Base-by-base conservation (phyloP, 2,888 invertebrate species). In the Beris morrisii region DNA sequence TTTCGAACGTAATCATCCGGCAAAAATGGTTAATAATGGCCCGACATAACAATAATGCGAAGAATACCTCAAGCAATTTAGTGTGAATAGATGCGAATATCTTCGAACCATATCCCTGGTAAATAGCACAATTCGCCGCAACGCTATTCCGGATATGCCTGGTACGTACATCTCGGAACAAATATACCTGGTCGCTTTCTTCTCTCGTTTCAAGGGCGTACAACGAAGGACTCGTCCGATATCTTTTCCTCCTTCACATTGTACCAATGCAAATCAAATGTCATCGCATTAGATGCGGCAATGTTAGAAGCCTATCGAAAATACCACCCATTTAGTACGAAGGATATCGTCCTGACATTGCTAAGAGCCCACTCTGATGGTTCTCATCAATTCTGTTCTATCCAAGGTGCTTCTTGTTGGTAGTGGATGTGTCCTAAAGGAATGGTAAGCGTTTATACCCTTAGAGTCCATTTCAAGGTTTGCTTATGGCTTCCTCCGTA, bases 1-100 rank as follows among this genome's bases (percentile, higher is more conserved):
- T 61, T 61, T 52, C 32, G 50, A 50, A 46, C 53, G 50, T 57
- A 67, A 67, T 67, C 64, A 58, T 58, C 57, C 54, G 58, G 58
- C 64, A 64, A 58, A 67, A 67, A 64, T 64, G 64, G 67, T 58
- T 64, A 64, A 64, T 58, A 64, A 64, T 58, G 58, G 64, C 53
- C 54, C 50, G 48, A 58, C 58, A 63, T 66, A 66, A 63, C 61
- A 46, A 43, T 59, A 66, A 67, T 64, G 64, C 50, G 30, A 43
- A 32, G 54, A 64, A 57, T 63, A 30, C 64, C 50, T 32, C 46
- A 58, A 67, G 52, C 61, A 61, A 61, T 61, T 61, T 50, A 61
- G 50, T 50, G 48, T 13, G 32, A 48, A 50, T 52, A 52, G 50
- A 61, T 61, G n/a, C 28, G 32, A 22, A 32, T 58, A 58, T 58